Base-by-base conservation (phyloP, 2,113 vertebrate species). In the Cranoglanis bouderius region DNA sequence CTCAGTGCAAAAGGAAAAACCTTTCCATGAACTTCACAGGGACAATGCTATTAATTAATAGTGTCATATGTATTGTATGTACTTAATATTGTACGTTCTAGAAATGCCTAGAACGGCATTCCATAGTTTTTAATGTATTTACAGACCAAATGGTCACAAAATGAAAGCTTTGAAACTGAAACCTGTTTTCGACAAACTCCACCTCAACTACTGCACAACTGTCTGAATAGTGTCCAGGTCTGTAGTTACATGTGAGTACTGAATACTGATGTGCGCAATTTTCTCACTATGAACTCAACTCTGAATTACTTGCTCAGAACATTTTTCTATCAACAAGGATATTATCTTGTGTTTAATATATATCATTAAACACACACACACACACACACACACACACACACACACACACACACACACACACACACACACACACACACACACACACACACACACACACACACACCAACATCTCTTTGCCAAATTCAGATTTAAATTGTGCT, bases 401-500 rank as follows among this genome's bases (percentile, higher is more conserved):
- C 57, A 14, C 38, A 49, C 46, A 84, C 43, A 59, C 19, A 83
- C 40, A 59, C 19, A 83, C 40, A 59, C 19, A 35, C 46, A 57
- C 65, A 74, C 19, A 61, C 67, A 75, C 51, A 63, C 74, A 63
- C 10, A 49, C 46, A 84, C 43, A 59, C 19, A 83, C 40, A 59
- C 19, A 83, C 40, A 59, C 19, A 35, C 46, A 57, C 65, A 74
- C 19, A 61, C 67, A 75, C 51, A 63, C 74, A 63, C 57, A 65
- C 57, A 14, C 38, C 16, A 57, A 4, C 38, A 86, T 26, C 24
- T 7, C 53, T 57, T 51, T 49, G 65, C 65, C 80, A 75, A 75
- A 59, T 40, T 57, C 53, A 75, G 26, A 78, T 78, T 70, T 83
- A 57, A 82, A 83, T 84, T 29, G n/a, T 53, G 38, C 38, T 72